Base-by-base conservation (phyloP, 2,888 invertebrate species). In the Marasmarcha lunaedactyla region DNA sequence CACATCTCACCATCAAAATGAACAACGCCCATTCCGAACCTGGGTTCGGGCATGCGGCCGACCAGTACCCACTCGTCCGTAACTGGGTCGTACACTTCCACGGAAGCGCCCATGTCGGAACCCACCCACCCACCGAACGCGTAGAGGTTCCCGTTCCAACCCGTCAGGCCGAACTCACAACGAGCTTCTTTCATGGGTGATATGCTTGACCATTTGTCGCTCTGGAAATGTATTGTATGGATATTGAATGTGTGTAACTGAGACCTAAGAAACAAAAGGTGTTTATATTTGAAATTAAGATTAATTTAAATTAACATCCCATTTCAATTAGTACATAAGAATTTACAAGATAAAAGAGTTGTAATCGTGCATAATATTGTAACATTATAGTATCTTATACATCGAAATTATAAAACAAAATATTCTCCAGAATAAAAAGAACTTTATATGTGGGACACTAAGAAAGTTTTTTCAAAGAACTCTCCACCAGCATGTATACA, bases 81-180 rank as follows among this genome's bases (percentile, higher is more conserved):
- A 41, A 88, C 84, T 0, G 95, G 92, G 67, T 95, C 92, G 63
- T 94, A 97, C 52, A 90, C 87, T 66, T 97, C 97, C 46, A 97
- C 92, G 1, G 92, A 90, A 14, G 91, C 90, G 1, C 94, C 95
- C 64, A 96, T 94, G 62, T 95, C 94, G 45, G 92, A 91, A 0
- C 95, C 96, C 25, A 96, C 90, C 95, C 96, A 96, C 2, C 97
- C 97, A 34, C 97, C 96, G 52, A 97, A 89, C 0, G 95, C 95
- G 63, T 92, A 94, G 43, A 97, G 73, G 55, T 88, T 88, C 15
- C 93, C 93, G 51, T 93, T 90, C 69, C 93, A 87, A 10, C 92
- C 91, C 57, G 94, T 93, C 46, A 95, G 74, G 1, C 96, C 95
- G 63, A 96, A 93, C 67, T 95, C 95, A 72, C 95, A 96, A 14